Conservation (phyloP, 2,888 invertebrate species). For the Scrobipalpa costella region DNA sequence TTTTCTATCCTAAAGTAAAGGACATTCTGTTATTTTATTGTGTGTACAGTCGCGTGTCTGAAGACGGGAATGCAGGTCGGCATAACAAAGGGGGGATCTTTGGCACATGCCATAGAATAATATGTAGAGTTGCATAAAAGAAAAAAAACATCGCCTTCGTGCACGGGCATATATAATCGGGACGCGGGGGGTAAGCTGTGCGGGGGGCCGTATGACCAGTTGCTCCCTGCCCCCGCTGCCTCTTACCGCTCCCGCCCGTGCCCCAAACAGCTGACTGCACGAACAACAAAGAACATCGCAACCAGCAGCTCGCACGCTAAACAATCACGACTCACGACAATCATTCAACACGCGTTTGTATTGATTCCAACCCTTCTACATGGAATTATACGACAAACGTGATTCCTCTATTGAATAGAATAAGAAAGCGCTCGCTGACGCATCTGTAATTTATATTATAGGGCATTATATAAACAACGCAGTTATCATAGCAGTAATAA, state of each 20-base stretch:
- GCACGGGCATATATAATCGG: slow-evolving; percentile 27
- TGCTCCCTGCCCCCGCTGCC: slow-evolving; percentile 44
- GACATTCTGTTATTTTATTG: not conserved
- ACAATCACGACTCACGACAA: slow-evolving; percentile 41
- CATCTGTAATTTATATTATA: not conserved
- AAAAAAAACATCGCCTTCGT: slow-evolving; percentile 6
- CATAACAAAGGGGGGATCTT: slow-evolving; percentile 9
- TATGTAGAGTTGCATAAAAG: slow-evolving; percentile 20
- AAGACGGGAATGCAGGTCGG: not conserved
- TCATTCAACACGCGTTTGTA: slow-evolving; percentile 36
- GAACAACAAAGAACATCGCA: slow-evolving; percentile 70
- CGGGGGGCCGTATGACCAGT: slow-evolving; percentile 55
- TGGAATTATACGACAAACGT: slow-evolving; percentile 29
- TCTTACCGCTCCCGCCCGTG: slow-evolving; percentile 28
- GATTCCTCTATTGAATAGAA: slow-evolving; percentile 35
- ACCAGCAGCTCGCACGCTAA: slow-evolving; percentile 42
- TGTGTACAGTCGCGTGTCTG: slow-evolving; percentile 4
- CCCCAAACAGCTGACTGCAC: slow-evolving; percentile 69
- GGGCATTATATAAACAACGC: slow-evolving; percentile 22
- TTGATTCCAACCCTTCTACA: slow-evolving; percentile 31
- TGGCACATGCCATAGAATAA: slow-evolving; percentile 25
- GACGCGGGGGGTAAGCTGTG: slow-evolving; percentile 35
- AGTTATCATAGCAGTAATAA: slow-evolving; percentile 17
- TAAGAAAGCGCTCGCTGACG: slow-evolving; percentile 28
- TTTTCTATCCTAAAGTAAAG: not conserved